A percentile compares a stretch with the other conserved stretches of the same genome.
These are phyloP conservation scores for Philotrypesis tridentata DNA, from an alignment of 1,140 invertebrate species.

Conservation along the genomic window DNA sequence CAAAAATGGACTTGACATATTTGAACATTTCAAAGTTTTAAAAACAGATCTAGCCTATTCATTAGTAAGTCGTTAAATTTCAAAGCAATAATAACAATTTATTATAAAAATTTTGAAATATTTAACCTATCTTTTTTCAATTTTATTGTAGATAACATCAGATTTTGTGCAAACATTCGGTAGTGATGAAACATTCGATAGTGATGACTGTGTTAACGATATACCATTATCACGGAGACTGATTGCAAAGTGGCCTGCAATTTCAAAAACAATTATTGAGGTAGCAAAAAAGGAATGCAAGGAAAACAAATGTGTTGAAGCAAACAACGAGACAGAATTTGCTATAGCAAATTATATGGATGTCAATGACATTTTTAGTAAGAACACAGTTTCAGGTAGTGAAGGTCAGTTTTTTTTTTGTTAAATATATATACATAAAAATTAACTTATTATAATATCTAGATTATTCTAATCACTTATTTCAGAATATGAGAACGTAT, in stretches of 20 bases:
- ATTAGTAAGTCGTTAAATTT: too few species aligned
- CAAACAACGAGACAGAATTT: background rate
- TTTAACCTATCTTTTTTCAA: too few species aligned
- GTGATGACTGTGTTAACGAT: background rate
- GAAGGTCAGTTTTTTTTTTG: background rate
- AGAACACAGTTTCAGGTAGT: background rate
- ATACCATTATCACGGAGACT: background rate
- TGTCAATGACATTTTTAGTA: background rate
- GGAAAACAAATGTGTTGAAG: background rate
- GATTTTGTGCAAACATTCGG: background rate
- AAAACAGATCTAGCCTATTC: too few species aligned
- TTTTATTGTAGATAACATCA: background rate
- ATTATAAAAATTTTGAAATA: too few species aligned
- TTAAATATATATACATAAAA: background rate
- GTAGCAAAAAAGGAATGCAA: background rate
- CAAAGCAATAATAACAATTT: too few species aligned
- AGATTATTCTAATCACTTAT: background rate
- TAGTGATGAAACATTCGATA: too few species aligned
- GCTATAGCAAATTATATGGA: background rate
- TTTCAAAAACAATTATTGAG: background rate
- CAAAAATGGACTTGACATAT: too few species aligned
- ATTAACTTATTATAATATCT: background rate
- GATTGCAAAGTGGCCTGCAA: background rate
- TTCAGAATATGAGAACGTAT: slow-evolving; percentile 6
- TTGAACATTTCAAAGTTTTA: too few species aligned